phyloP scores from a whole-genome alignment of 2,888 invertebrate genomes.

The Pammene fasciana region DNA sequence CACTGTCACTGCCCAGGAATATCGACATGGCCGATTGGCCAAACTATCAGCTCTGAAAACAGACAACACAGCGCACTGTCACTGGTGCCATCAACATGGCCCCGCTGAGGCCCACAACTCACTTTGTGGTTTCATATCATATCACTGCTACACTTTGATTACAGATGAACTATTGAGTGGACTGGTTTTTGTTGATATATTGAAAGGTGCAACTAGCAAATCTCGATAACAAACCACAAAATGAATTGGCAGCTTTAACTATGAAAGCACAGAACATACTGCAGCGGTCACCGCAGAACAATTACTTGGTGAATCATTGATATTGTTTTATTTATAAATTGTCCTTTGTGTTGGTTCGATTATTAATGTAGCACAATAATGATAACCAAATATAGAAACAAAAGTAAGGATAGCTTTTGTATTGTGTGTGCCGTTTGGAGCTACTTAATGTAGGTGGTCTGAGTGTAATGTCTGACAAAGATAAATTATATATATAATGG shows the following conservation, averaged over 20 bases:
- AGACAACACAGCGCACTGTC: conserved; percentile 41
- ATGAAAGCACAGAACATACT: conserved; percentile 52
- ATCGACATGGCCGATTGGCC: conserved; percentile 64
- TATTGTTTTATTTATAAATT: conserved; percentile 35
- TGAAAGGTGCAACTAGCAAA: background rate
- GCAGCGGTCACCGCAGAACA: background rate
- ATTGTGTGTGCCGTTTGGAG: background rate
- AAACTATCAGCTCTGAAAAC: conserved; percentile 56
- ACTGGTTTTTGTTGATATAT: too few species aligned
- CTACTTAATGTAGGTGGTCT: background rate
- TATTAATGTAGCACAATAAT: conserved; percentile 27
- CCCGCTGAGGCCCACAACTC: background rate
- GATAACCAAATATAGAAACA: conserved; percentile 39
- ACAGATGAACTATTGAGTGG: too few species aligned
- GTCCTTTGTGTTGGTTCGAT: conserved; percentile 35
- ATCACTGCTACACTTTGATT: background rate
- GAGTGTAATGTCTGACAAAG: background rate
- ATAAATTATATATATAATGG: too few species aligned
- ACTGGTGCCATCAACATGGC: background rate
- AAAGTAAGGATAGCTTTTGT: background rate
- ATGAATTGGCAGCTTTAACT: conserved; percentile 50
- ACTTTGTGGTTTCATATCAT: background rate
- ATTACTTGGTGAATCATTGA: conserved; percentile 32
- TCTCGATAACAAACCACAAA: background rate
- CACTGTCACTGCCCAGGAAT: conserved; percentile 75